Conservation (phyloP, 2,797 vertebrate genomes). For the Delichon dasypus region DNA sequence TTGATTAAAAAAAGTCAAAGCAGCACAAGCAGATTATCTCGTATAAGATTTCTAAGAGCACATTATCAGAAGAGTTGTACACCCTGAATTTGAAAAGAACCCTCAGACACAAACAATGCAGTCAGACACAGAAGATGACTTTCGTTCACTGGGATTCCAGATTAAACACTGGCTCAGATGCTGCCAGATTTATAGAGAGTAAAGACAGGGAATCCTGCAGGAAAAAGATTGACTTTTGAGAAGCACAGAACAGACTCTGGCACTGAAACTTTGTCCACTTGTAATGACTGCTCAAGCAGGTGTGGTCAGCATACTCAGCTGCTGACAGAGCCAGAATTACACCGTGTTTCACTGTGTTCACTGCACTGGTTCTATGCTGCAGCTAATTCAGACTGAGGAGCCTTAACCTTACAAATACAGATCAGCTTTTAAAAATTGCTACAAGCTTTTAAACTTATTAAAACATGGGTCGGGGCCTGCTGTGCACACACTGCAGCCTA, state of each 20-base stretch:
- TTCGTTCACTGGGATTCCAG: neutral
- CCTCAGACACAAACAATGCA: neutral
- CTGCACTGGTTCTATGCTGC: neutral
- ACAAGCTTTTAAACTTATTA: neutral
- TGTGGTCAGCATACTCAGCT: neutral
- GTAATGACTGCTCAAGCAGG: neutral
- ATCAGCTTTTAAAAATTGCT: neutral
- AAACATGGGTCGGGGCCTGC: neutral
- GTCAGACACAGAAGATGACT: neutral
- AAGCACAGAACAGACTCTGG: neutral
- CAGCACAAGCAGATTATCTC: neutral
- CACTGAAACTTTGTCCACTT: neutral
- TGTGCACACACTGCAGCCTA: neutral
- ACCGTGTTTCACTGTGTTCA: neutral
- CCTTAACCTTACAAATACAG: neutral
- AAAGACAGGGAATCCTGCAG: accelerated
- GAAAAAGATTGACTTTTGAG: neutral
- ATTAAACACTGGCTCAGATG: neutral
- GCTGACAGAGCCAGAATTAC: neutral
- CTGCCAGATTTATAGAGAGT: neutral
- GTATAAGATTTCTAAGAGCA: neutral
- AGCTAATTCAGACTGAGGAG: neutral
- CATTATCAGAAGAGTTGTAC: neutral
- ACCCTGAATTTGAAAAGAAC: neutral
- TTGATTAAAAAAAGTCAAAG: neutral